Percentiles rank a stretch among this genome's conserved stretches.
These are phyloP conservation scores for Neosilurus hyrtlii DNA, from an alignment of 2,797 vertebrate genomes.

Conservation along the genomic window DNA sequence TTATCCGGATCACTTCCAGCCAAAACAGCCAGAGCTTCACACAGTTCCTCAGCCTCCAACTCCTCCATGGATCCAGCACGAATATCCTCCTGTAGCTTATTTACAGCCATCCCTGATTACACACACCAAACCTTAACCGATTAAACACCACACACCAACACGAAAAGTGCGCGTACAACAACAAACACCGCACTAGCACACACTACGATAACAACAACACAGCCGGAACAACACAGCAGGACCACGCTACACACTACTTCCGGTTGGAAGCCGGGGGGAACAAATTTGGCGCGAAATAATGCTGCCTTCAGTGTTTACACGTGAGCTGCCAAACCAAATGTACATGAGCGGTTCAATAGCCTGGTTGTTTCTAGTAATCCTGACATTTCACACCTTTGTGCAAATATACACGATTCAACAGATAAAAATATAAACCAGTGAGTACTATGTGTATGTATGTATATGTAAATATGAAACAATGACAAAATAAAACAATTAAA, in stretches of 20 bases:
- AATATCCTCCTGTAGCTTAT: slow-evolving; percentile 53
- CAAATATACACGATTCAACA: not conserved
- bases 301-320: not conserved
- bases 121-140: not conserved
- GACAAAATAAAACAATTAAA: not conserved
- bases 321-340: not conserved
- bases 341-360: too few species aligned
- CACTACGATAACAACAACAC: slow-evolving; percentile 39
- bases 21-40: slow-evolving; percentile 81
- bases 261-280: not conserved
- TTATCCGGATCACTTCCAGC: slow-evolving; percentile 88
- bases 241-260: slow-evolving; percentile 29
- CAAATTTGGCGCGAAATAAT: slow-evolving; percentile 41
- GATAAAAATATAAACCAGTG: not conserved
- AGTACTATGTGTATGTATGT: too few species aligned
- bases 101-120: slow-evolving; percentile 61
- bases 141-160: not conserved
- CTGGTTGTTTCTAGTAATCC: not conserved
- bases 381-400: not conserved
- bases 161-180: not conserved
- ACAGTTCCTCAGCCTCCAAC: slow-evolving; percentile 73
- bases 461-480: not conserved
- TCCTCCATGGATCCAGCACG: slow-evolving; percentile 68
- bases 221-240: not conserved
- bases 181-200: not conserved